A percentile compares a stretch with the other conserved stretches of the same genome.
Conservation (phyloP, 2,797 vertebrate species). For the Pseudomugil tenellus region DNA sequence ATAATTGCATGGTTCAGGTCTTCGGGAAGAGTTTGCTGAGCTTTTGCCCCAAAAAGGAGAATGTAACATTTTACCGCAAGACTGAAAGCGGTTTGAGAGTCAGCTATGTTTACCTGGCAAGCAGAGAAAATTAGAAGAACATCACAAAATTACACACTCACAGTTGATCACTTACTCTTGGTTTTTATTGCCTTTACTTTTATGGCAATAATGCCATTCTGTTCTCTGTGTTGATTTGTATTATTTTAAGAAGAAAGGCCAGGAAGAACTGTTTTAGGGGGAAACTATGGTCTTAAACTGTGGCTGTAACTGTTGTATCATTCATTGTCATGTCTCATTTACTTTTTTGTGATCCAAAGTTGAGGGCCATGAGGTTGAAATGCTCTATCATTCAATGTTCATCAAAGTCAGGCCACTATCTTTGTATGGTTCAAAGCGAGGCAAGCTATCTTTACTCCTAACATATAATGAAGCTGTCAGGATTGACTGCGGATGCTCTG, state of each 20-base stretch:
- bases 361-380: constrained; percentile 12
- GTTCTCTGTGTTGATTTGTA: background rate
- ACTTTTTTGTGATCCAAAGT: constrained; percentile 30
- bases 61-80: constrained; percentile 66
- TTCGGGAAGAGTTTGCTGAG: constrained; percentile 67
- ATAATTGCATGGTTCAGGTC: constrained; percentile 77
- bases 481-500: constrained; percentile 20
- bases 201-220: background rate
- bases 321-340: constrained; percentile 30
- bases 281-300: constrained; percentile 17
- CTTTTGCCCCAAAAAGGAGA: constrained; percentile 64
- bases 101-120: constrained; percentile 68
- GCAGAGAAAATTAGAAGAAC: constrained; percentile 26
- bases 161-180: constrained; percentile 12
- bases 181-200: constrained; percentile 9
- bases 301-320: constrained; percentile 33
- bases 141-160: constrained; percentile 14
- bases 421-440: constrained; percentile 18
- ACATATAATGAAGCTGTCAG: constrained; percentile 34
- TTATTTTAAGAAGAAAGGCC: constrained; percentile 6
- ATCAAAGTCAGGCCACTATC: constrained; percentile 13
- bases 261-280: constrained; percentile 8
- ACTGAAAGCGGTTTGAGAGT: constrained; percentile 59
- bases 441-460: constrained; percentile 7
- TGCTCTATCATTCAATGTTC: constrained; percentile 20